These are phyloP conservation scores for Mohoua ochrocephala DNA, from an alignment of 2,113 vertebrate species.

Conservation along the genomic window DNA sequence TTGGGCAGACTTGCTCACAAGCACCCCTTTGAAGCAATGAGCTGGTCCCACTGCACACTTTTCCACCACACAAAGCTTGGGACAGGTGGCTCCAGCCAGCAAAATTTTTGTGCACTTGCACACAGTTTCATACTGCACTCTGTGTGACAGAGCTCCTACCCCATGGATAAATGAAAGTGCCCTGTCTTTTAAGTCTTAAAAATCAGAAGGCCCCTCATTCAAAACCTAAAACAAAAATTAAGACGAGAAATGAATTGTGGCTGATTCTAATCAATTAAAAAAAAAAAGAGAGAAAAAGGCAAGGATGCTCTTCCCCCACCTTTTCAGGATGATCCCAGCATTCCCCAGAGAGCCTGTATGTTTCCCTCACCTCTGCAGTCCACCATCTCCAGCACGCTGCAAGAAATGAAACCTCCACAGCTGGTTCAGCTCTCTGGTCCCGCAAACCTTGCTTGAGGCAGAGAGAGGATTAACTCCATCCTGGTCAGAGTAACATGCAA, in stretches of 20 bases:
- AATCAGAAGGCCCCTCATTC: background rate
- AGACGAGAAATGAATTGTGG: background rate
- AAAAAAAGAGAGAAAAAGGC: background rate
- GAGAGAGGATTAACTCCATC: background rate
- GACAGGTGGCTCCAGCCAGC: background rate
- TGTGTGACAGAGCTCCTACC: background rate
- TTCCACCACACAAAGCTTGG: background rate
- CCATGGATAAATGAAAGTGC: background rate
- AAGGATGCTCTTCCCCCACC: background rate
- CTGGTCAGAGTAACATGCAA: rapidly evolving
- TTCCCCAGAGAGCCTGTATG: background rate
- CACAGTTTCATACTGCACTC: background rate
- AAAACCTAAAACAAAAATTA: background rate
- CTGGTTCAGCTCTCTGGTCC: background rate
- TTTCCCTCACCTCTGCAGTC: background rate
- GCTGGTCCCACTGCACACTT: background rate
- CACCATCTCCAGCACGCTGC: background rate
- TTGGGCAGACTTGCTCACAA: background rate
- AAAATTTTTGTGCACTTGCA: background rate
- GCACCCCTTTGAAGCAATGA: background rate
- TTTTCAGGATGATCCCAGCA: background rate
- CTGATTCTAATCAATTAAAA: background rate
- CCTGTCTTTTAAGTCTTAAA: background rate
- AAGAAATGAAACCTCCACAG: background rate
- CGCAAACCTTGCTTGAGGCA: background rate